These are phyloP conservation scores for Iphiclides podalirius DNA, from an alignment of 2,888 invertebrate species.

Conservation along the genomic window DNA sequence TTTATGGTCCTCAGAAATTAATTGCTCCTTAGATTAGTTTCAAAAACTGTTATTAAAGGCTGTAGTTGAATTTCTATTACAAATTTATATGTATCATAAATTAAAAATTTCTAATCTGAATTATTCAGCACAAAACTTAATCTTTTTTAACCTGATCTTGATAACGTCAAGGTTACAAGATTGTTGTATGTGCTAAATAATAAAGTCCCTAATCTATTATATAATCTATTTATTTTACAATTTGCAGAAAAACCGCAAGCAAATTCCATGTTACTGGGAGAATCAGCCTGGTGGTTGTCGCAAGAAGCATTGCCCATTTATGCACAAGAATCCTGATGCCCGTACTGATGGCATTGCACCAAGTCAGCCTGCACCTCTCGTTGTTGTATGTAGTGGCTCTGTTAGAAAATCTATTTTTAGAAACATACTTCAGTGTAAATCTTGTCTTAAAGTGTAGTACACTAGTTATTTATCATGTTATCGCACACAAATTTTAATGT, in stretches of 20 bases:
- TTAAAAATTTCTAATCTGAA: too few relatives aligned
- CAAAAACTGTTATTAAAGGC: too few relatives aligned
- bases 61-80: too few relatives aligned
- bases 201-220: neutral
- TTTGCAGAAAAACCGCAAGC: constrained; percentile 88
- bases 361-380: constrained; percentile 55
- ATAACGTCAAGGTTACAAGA: neutral
- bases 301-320: constrained; percentile 91
- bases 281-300: constrained; percentile 91
- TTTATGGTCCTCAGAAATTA: too few relatives aligned
- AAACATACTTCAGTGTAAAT: too few relatives aligned
- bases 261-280: constrained; percentile 93
- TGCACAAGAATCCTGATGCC: constrained; percentile 82
- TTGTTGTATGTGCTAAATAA: neutral
- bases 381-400: constrained; percentile 39
- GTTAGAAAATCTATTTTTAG: neutral
- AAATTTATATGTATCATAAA: too few relatives aligned
- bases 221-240: neutral
- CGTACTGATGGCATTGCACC: constrained; percentile 74
- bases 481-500: too few relatives aligned
- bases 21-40: too few relatives aligned
- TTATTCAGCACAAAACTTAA: neutral
- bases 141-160: neutral
- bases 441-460: too few relatives aligned
- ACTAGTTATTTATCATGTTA: too few relatives aligned